phyloP scores from a whole-genome alignment of 2,797 vertebrate species.

The Oophaga sylvatica region DNA sequence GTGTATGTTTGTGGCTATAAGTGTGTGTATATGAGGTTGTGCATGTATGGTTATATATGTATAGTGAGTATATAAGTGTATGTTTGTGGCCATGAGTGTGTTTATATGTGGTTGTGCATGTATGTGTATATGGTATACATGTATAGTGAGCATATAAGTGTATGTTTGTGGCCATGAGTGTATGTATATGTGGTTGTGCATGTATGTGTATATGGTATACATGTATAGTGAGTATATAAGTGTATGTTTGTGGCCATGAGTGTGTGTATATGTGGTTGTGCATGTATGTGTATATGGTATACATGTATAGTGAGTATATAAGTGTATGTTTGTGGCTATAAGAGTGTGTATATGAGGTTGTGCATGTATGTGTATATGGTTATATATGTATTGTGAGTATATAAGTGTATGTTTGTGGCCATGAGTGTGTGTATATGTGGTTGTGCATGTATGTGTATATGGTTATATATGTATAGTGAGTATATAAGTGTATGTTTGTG shows the following conservation, averaged over 20 bases:
- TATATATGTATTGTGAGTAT: too few relatives aligned
- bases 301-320: too few relatives aligned
- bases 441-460: neutral
- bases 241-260: neutral
- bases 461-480: neutral
- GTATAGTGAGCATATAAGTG: neutral
- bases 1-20: neutral
- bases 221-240: neutral
- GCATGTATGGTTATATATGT: neutral
- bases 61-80: neutral
- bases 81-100: too few relatives aligned
- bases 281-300: neutral
- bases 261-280: neutral
- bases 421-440: neutral
- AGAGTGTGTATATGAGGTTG: neutral
- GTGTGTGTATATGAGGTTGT: neutral
- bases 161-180: neutral
- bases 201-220: neutral
- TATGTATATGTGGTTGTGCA: neutral
- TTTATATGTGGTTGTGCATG: neutral
- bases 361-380: too few relatives aligned
- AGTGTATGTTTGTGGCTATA: neutral
- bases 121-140: neutral
- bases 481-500: neutral
- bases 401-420: neutral